A percentile compares a stretch with the other conserved stretches of the same genome.
Evolutionary conservation across 2,888 invertebrate species (phyloP).

Genomic region (Spodoptera exigua): DNA sequence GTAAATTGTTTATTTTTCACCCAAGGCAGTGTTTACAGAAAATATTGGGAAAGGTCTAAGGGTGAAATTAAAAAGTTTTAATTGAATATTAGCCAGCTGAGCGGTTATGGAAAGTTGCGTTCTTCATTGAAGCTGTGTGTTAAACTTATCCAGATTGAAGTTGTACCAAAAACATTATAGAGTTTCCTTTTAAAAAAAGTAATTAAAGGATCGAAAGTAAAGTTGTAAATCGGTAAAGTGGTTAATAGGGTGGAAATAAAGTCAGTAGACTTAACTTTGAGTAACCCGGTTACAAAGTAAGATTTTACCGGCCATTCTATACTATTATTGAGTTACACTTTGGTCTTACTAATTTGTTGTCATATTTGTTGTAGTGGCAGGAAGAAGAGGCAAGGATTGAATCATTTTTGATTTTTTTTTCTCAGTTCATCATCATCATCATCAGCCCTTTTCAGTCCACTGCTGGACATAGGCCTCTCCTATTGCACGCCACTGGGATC

Average conservation of each 20-base stretch:
- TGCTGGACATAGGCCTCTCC: too few species aligned
- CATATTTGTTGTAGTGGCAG: too few species aligned
- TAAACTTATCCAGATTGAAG: slow-evolving; percentile 70
- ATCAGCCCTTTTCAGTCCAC: too few species aligned
- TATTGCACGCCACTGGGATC: too few species aligned
- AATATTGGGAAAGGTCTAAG: slow-evolving; percentile 77
- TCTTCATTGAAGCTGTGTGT: slow-evolving; percentile 59
- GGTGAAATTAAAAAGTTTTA: slow-evolving; percentile 83
- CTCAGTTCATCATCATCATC: too few species aligned
- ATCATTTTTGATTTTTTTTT: too few species aligned
- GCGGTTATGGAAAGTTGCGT: slow-evolving; percentile 73
- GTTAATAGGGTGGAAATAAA: slow-evolving; percentile 10
- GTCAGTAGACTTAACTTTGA: too few species aligned
- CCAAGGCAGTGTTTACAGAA: slow-evolving; percentile 71
- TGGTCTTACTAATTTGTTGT: too few species aligned
- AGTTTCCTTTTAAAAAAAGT: slow-evolving; percentile 59
- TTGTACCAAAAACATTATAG: slow-evolving; percentile 64
- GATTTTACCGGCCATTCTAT: too few species aligned
- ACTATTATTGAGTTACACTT: too few species aligned
- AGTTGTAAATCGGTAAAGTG: slow-evolving; percentile 36
- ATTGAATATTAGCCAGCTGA: slow-evolving; percentile 85
- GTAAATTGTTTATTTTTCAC: slow-evolving; percentile 71
- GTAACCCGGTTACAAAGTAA: too few species aligned
- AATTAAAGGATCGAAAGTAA: slow-evolving; percentile 65
- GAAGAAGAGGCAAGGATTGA: too few species aligned